Evolutionary conservation across 2,888 invertebrate genomes (phyloP), one percentile per base, ranked within the genome.

Genomic region (Lasioglossum lativentre): DNA sequence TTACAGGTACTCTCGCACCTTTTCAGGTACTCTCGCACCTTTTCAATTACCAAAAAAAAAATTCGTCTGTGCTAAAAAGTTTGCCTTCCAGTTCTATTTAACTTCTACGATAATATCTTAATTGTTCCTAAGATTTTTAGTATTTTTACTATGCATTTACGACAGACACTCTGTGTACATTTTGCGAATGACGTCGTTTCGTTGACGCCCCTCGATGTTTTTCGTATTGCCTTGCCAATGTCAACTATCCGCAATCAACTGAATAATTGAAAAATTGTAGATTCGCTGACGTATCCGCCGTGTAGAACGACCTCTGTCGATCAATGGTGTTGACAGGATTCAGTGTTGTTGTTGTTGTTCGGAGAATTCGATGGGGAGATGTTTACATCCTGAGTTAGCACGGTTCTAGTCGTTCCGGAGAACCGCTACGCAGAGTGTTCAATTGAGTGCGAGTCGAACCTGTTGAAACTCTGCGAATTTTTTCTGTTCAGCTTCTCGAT

Each of bases 181-280:
- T 71, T 27, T 12, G 34, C 8, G 66, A 82, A 78, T 40, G 80
- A 71, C 71, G 63, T 63, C 59, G 40, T 71, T 72, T 74, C 68
- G 27, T 23, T 42, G 71, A 27, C n/a, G 56, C 71, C 76, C 66
- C 42, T 42, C n/a, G 45, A 70, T 6, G 63, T 16, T 30, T 19
- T 30, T 30, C 6, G 6, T 14, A 16, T 63, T 16, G 27, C 5
- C 30, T 27, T 34, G 34, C 34, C 3, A 1, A 63, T 5, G 34
- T 30, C 59, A 4, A 63, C 4, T 2, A 5, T 30, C 16, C 38
- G 66, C 23, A 3, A 19, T 23, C 8, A 63, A 16, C 6, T 14
- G 1, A 30, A 30, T 16, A 1, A 16, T 30, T 30, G 30, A 16
- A 27, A 63, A 63, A 63, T 59, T 27, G 27, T 59, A 30, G 59